These are phyloP conservation scores for Diloba caeruleocephala DNA, from an alignment of 2,888 invertebrate species.

Conservation along the genomic window DNA sequence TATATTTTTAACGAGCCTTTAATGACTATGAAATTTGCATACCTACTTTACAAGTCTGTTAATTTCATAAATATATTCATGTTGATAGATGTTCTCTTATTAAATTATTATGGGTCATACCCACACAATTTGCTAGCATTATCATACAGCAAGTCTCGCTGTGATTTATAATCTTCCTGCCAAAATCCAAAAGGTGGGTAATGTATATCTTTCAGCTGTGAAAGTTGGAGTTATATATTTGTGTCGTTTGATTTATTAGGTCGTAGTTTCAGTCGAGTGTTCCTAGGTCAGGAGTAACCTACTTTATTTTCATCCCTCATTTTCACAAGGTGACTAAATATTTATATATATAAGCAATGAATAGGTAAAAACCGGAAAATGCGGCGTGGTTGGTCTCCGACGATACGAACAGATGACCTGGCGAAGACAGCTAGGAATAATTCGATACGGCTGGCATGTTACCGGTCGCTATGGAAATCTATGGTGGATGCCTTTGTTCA, in stretches of 20 bases:
- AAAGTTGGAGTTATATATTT: not conserved
- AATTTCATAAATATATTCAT: constrained; percentile 55
- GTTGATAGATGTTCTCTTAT: constrained; percentile 34
- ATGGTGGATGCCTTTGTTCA: no score
- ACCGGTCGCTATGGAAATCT: no score
- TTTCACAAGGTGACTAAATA: no score
- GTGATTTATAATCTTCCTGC: constrained; percentile 12
- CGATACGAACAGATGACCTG: no score
- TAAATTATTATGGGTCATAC: constrained; percentile 20
- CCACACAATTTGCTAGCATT: constrained; percentile 15
- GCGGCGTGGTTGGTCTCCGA: no score
- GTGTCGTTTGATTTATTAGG: constrained; percentile 2
- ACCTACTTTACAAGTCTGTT: constrained; percentile 36
- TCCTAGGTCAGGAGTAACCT: constrained; percentile 3
- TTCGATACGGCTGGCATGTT: no score
- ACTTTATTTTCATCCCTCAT: not conserved
- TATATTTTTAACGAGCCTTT: constrained; percentile 22
- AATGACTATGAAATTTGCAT: constrained; percentile 50
- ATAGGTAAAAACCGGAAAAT: no score
- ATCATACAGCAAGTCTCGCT: constrained; percentile 6
- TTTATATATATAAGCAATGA: no score
- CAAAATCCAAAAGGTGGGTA: constrained; percentile 1
- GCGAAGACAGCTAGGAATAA: no score
- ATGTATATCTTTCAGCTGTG: not conserved
- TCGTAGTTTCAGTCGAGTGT: constrained; percentile 1